phyloP scores from a whole-genome alignment of 2,113 vertebrate species.

The Apteryx mantelli region DNA sequence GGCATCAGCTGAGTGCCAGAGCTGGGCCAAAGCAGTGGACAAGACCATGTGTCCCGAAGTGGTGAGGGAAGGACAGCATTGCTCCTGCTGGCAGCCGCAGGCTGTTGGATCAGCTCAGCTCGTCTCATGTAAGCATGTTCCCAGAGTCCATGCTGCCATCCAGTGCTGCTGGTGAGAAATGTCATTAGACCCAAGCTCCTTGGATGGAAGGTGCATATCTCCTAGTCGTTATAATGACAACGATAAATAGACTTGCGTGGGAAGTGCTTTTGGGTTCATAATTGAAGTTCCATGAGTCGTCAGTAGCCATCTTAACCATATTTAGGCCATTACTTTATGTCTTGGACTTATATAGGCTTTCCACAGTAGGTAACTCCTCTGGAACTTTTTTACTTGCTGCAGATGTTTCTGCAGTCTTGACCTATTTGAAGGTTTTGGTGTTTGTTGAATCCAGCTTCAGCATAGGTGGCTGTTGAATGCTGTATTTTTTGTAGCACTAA shows the following conservation, averaged over 20 bases:
- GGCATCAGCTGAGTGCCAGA: neutral
- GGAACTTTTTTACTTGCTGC: neutral
- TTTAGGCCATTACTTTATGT: neutral
- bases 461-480: neutral
- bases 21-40: neutral
- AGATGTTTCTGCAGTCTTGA: neutral
- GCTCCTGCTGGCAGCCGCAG: neutral
- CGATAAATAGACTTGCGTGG: rapidly evolving
- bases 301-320: neutral
- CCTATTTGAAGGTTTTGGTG: neutral
- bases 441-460: neutral
- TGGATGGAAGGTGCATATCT: neutral
- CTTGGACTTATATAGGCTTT: neutral
- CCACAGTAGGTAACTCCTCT: neutral
- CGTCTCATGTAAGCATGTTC: rapidly evolving
- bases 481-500: neutral
- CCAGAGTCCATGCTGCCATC: neutral
- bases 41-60: rapidly evolving
- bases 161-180: neutral
- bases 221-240: rapidly evolving
- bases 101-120: neutral
- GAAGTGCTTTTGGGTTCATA: neutral
- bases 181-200: neutral
- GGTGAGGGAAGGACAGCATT: neutral
- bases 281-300: neutral